Evolutionary conservation across 2,888 invertebrate species (phyloP).

Genomic region (Isoperla grammatica): DNA sequence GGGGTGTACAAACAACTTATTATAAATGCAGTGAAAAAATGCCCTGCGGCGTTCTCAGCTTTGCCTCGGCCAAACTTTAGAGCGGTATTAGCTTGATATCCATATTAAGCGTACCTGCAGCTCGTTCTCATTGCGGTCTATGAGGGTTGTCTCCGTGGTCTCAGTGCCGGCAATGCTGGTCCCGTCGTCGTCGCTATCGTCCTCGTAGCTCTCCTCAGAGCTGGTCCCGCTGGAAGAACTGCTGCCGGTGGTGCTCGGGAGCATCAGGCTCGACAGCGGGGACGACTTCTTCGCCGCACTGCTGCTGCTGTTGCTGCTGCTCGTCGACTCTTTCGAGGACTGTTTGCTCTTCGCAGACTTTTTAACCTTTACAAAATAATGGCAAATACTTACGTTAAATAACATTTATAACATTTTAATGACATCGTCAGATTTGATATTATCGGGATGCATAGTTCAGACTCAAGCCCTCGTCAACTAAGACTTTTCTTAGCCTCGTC

Average conservation of each 20-base stretch:
- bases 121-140: conserved; percentile 54
- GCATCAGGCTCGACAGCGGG: background rate
- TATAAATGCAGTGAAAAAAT: too few relatives aligned
- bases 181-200: conserved; percentile 46
- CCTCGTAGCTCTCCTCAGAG: conserved; percentile 22
- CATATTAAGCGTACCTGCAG: conserved; percentile 52
- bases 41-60: too few relatives aligned
- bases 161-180: conserved; percentile 53
- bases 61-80: too few relatives aligned
- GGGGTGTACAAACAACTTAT: too few relatives aligned
- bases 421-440: too few relatives aligned
- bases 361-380: background rate
- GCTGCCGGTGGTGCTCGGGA: conserved; percentile 2
- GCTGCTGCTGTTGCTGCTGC: conserved; percentile 5
- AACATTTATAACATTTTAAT: too few relatives aligned
- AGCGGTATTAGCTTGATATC: too few relatives aligned
- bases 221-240: conserved; percentile 27
- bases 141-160: conserved; percentile 65
- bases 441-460: too few relatives aligned
- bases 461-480: too few relatives aligned
- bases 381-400: conserved; percentile 17
- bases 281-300: conserved; percentile 3
- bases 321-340: background rate
- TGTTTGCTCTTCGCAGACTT: conserved; percentile 25
- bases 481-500: too few relatives aligned